Evolutionary conservation across 2,797 vertebrate genomes (phyloP).

Genomic region (Pseudocheirus occidentalis): DNA sequence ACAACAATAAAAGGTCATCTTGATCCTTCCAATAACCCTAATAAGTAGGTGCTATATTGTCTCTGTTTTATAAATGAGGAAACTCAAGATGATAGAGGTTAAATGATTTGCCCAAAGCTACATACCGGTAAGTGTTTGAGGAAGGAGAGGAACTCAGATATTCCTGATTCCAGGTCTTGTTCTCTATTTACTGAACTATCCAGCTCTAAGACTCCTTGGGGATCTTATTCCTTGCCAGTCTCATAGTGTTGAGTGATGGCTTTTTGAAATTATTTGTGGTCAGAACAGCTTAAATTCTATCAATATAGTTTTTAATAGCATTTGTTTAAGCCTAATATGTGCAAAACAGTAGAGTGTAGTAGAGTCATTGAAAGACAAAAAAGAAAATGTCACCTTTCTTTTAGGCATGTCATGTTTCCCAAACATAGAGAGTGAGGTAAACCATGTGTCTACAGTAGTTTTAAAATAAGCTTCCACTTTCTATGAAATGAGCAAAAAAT

Average conservation of each 20-base stretch:
- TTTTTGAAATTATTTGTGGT: neutral
- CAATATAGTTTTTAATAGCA: neutral
- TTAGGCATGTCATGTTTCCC: neutral
- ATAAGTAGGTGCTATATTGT: neutral
- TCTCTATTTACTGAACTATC: neutral
- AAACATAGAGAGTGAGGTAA: neutral
- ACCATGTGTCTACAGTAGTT: neutral
- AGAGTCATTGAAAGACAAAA: neutral
- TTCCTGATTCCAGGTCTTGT: neutral
- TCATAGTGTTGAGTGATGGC: neutral
- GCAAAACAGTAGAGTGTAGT: neutral
- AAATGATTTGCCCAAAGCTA: neutral
- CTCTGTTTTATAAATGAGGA: neutral
- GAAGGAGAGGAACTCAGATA: neutral
- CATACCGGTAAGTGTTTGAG: neutral
- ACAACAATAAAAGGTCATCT: too few species aligned
- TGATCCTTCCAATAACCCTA: neutral
- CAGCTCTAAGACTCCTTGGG: neutral
- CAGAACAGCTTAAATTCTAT: neutral
- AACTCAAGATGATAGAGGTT: neutral
- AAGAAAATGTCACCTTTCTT: neutral
- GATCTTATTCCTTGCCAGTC: neutral
- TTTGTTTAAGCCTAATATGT: neutral
- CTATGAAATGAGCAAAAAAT: neutral
- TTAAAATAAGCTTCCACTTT: neutral